Evolutionary conservation across 2,113 vertebrate genomes (phyloP).

Genomic region (Pholis gunnellus): DNA sequence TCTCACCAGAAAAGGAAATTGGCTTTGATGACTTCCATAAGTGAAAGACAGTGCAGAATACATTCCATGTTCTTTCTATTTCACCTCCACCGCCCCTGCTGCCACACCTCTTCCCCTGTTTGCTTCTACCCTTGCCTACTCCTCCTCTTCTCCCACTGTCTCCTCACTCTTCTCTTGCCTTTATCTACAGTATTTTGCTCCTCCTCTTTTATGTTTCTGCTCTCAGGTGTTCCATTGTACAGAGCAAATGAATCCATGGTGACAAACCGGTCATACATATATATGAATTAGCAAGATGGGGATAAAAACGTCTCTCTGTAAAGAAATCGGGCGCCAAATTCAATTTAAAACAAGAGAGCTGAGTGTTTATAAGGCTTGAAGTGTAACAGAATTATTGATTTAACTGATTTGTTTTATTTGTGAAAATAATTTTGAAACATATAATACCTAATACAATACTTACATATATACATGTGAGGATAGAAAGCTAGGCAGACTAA

Average conservation of each 20-base stretch:
- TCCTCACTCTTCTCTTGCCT: background rate
- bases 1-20: conserved; percentile 91
- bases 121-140: background rate
- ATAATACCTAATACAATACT: background rate
- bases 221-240: background rate
- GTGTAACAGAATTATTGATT: too few species aligned
- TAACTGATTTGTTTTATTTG: too few species aligned
- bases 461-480: background rate
- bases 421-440: background rate
- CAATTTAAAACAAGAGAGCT: background rate
- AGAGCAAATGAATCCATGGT: background rate
- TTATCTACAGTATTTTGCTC: background rate
- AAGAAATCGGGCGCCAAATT: background rate
- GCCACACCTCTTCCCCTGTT: background rate
- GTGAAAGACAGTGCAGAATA: conserved; percentile 86
- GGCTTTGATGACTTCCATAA: conserved; percentile 89
- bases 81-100: conserved; percentile 10
- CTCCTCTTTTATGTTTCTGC: background rate
- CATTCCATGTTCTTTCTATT: conserved; percentile 75
- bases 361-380: too few species aligned
- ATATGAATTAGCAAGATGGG: background rate
- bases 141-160: background rate
- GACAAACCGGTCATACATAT: background rate
- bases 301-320: background rate
- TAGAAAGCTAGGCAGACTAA: background rate